Conservation (phyloP, 2,113 vertebrate genomes). For the Budorcas taxicolor region DNA sequence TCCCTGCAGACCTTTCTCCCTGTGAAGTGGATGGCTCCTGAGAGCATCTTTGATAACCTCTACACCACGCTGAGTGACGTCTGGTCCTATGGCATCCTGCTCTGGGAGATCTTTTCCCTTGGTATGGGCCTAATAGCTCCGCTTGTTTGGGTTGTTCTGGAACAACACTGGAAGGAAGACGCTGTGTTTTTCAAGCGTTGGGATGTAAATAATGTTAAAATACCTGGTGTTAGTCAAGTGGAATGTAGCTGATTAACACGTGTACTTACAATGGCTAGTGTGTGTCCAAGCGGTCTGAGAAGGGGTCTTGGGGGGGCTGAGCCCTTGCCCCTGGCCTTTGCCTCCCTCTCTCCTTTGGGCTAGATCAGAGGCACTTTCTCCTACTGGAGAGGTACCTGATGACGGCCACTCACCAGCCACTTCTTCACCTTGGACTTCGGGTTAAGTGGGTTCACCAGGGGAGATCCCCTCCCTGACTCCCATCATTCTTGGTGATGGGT, state of each 20-base stretch:
- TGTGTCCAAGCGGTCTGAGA: background rate
- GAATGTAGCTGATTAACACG: fast-evolving
- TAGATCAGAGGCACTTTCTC: background rate
- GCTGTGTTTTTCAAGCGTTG: background rate
- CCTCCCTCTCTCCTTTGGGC: background rate
- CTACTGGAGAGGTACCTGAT: background rate
- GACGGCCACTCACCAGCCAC: background rate
- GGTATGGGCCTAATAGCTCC: constrained; percentile 79
- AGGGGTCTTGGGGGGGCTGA: background rate
- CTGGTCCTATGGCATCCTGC: constrained; percentile 97
- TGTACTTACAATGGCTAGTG: fast-evolving
- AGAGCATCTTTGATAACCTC: constrained; percentile 98
- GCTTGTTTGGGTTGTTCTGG: background rate
- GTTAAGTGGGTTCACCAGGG: background rate
- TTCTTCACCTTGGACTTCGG: background rate
- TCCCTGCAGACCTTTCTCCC: constrained; percentile 92
- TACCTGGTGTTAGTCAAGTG: background rate
- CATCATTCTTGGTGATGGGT: background rate
- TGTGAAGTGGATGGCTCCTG: constrained; percentile 99
- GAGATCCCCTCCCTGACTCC: background rate
- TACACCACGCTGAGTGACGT: constrained; percentile 97
- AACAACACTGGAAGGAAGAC: background rate
- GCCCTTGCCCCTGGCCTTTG: background rate
- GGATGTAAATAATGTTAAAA: background rate
- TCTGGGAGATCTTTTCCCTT: constrained; percentile 99